A percentile compares a stretch with the other conserved stretches of the same genome.
Conservation (phyloP, 1,140 invertebrate genomes). For the Catajapyx aquilonaris region DNA sequence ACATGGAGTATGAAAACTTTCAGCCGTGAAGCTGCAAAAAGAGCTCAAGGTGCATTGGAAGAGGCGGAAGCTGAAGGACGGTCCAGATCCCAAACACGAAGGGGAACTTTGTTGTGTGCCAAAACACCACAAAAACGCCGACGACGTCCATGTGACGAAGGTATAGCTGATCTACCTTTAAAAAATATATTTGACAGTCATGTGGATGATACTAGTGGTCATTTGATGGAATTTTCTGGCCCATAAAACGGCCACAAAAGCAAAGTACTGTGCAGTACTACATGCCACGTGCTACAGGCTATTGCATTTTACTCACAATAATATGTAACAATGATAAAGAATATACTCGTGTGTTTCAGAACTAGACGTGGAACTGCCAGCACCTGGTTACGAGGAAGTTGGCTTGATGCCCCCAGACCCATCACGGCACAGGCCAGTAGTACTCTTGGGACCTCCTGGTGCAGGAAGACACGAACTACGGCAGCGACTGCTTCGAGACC, state of each 20-base stretch:
- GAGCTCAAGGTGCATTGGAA: background rate
- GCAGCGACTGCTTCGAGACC: constrained; percentile 26
- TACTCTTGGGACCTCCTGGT: constrained; percentile 31
- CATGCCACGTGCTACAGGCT: no score
- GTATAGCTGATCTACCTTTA: no score
- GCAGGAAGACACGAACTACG: constrained; percentile 30
- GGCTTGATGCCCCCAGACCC: constrained; percentile 26
- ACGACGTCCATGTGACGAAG: background rate
- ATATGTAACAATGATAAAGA: no score
- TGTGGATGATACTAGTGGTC: no score
- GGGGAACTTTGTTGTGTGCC: background rate
- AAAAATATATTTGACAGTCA: no score
- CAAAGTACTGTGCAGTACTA: no score
- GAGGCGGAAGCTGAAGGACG: background rate
- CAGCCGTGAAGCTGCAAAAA: no score
- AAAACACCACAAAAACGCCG: background rate
- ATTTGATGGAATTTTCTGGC: no score
- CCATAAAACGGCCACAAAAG: no score
- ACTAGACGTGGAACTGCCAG: background rate
- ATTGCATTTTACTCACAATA: no score
- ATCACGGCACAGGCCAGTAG: constrained; percentile 27
- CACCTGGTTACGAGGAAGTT: constrained; percentile 27
- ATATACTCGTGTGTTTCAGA: no score
- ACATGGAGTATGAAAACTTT: no score
- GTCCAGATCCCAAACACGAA: background rate